These are phyloP conservation scores for Brachypalpus laphriformis DNA, from an alignment of 2,888 invertebrate genomes.

Conservation along the genomic window DNA sequence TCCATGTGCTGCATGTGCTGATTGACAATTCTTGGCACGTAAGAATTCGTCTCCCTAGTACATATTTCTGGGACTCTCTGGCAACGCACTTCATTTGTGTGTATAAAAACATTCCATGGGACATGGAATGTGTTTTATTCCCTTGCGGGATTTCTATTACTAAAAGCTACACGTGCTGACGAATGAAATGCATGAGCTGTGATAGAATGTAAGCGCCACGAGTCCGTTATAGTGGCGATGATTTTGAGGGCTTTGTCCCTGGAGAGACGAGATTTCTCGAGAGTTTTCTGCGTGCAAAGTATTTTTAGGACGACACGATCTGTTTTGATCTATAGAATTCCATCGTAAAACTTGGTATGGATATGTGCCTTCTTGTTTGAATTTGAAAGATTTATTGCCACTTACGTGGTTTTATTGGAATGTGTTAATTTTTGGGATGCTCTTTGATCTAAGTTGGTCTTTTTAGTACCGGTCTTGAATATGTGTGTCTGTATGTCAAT, in stretches of 20 bases:
- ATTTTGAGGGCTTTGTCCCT: background rate
- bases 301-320: constrained; percentile 8
- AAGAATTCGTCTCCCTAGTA: constrained; percentile 37
- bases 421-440: background rate
- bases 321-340: background rate
- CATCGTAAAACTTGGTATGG: background rate
- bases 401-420: background rate
- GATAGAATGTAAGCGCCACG: constrained; percentile 42
- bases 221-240: background rate
- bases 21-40: constrained; percentile 56
- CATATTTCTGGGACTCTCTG: constrained; percentile 45
- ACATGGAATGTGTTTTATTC: constrained; percentile 22
- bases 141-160: constrained; percentile 17
- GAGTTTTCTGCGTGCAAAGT: background rate
- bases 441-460: background rate
- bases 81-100: constrained; percentile 47
- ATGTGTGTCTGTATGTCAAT: background rate
- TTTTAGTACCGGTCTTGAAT: background rate
- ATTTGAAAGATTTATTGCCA: background rate
- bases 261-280: background rate
- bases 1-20: background rate
- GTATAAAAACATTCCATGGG: constrained; percentile 24
- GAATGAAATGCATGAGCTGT: constrained; percentile 34
- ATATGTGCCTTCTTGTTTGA: background rate
- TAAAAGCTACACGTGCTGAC: constrained; percentile 47